Evolutionary conservation across 1,140 invertebrate genomes (phyloP).

Genomic region (Drosophila ananassae): DNA sequence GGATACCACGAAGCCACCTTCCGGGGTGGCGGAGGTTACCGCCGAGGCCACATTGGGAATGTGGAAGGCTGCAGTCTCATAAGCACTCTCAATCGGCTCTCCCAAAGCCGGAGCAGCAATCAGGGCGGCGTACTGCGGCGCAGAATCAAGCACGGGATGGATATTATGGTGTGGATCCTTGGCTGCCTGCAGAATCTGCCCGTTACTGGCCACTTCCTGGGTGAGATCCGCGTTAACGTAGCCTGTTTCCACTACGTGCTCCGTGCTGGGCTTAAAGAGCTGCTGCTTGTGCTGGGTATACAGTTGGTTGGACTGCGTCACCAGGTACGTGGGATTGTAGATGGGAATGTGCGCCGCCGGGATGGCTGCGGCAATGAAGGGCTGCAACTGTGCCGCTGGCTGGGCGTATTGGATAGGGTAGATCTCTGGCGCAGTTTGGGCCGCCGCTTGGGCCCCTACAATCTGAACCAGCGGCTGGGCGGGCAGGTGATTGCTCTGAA

Average conservation of each 20-base stretch:
- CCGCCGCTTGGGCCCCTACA: constrained; percentile 65
- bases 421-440: constrained; percentile 65
- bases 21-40: constrained; percentile 42
- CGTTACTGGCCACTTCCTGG: constrained; percentile 81
- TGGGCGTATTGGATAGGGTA: constrained; percentile 74
- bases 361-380: constrained; percentile 54
- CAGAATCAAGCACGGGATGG: constrained; percentile 66
- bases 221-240: constrained; percentile 77
- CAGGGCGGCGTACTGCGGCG: constrained; percentile 75
- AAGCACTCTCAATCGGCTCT: constrained; percentile 43
- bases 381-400: constrained; percentile 51
- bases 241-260: constrained; percentile 63
- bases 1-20: constrained; percentile 78
- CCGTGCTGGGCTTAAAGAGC: constrained; percentile 73
- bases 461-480: constrained; percentile 78
- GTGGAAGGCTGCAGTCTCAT: constrained; percentile 68
- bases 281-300: constrained; percentile 80
- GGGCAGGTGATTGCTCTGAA: constrained; percentile 73
- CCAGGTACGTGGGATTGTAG: constrained; percentile 82
- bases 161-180: constrained; percentile 79
- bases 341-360: constrained; percentile 74
- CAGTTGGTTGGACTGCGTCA: constrained; percentile 81
- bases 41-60: constrained; percentile 61
- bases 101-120: constrained; percentile 72
- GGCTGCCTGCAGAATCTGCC: constrained; percentile 79